Percentiles rank a stretch among this genome's conserved stretches.
phyloP scores from a whole-genome alignment of 2,888 invertebrate species.

The Pilophorus perplexus region DNA sequence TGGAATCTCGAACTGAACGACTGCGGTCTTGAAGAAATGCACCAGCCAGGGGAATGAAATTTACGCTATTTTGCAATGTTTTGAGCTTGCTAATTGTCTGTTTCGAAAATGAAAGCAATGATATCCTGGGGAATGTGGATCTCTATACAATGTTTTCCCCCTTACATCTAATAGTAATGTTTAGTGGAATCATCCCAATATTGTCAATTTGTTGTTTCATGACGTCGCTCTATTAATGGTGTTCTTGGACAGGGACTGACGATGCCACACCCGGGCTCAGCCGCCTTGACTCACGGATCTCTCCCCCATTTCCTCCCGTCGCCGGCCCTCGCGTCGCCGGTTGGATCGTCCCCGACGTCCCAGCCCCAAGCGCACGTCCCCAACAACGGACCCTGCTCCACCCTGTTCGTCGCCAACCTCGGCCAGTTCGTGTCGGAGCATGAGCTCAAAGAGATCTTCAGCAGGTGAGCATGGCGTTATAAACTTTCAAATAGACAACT shows the following conservation, averaged over 20 bases:
- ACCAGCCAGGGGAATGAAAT: too few species aligned
- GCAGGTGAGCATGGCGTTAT: conserved; percentile 66
- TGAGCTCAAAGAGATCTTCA: conserved; percentile 96
- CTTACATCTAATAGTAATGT: too few species aligned
- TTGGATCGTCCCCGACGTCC: conserved; percentile 56
- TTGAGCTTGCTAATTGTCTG: too few species aligned
- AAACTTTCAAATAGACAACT: too few species aligned
- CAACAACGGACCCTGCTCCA: conserved; percentile 73
- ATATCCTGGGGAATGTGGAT: too few species aligned
- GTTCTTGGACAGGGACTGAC: conserved; percentile 53
- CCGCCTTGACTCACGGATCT: conserved; percentile 67
- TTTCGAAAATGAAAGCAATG: too few species aligned
- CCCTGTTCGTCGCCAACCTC: conserved; percentile 96
- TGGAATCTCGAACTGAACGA: too few species aligned
- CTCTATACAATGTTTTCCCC: too few species aligned
- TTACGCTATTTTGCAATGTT: too few species aligned
- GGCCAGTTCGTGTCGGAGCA: conserved; percentile 97
- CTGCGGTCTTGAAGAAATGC: too few species aligned
- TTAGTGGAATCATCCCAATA: too few species aligned
- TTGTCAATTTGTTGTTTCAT: too few species aligned
- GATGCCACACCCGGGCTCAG: conserved; percentile 61
- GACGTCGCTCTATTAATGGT: background rate
- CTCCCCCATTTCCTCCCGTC: conserved; percentile 86
- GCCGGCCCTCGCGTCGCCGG: conserved; percentile 80
- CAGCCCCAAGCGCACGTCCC: conserved; percentile 60